phyloP scores from a whole-genome alignment of 2,113 vertebrate species.

The Corythaeola cristata region DNA sequence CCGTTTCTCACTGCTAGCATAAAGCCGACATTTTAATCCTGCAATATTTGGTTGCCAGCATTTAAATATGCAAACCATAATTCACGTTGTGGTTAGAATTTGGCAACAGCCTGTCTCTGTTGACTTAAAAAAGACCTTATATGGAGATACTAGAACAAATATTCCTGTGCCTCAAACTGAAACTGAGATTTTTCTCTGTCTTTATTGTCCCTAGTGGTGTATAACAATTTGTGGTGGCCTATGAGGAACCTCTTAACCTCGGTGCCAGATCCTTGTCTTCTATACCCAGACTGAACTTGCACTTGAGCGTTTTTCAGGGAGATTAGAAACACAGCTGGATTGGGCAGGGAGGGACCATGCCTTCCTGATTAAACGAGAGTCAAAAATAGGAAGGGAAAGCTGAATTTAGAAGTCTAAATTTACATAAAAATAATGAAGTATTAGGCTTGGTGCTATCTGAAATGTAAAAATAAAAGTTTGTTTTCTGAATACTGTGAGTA shows the following conservation, averaged over 20 bases:
- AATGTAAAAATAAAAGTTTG: not conserved
- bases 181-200: not conserved
- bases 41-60: not conserved
- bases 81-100: conserved; percentile 34
- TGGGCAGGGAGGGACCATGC: not conserved
- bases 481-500: not conserved
- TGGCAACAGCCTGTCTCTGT: conserved; percentile 31
- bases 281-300: not conserved
- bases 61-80: conserved; percentile 25
- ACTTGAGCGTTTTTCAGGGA: not conserved
- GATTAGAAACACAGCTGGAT: not conserved
- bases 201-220: not conserved
- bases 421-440: not conserved
- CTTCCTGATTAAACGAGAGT: not conserved
- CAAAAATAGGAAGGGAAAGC: not conserved
- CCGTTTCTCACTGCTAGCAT: not conserved
- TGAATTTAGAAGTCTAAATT: not conserved
- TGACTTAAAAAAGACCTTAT: conserved; percentile 51
- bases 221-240: not conserved
- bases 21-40: not conserved
- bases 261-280: not conserved
- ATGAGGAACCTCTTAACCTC: not conserved
- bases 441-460: not conserved
- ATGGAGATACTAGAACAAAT: conserved; percentile 27
- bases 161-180: not conserved